Evolutionary conservation across 2,888 invertebrate genomes (phyloP).

Genomic region (Dryobota labecula): DNA sequence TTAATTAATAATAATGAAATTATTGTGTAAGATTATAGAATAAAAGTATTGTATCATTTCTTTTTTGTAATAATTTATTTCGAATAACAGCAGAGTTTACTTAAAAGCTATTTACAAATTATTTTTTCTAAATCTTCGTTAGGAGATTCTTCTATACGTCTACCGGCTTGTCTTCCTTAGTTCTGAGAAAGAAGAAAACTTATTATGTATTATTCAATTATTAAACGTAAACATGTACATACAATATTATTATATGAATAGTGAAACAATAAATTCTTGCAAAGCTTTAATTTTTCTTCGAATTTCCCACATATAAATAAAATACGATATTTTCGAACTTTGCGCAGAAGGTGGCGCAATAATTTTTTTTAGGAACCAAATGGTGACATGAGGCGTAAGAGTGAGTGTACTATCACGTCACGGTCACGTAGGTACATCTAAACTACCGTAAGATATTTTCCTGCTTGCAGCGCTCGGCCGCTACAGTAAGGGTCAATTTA

Average conservation of each 20-base stretch:
- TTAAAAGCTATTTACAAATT: conserved; percentile 43
- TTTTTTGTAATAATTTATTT: conserved; percentile 66
- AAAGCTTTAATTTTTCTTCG: conserved; percentile 35
- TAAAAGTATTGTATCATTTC: conserved; percentile 68
- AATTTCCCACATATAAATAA: conserved; percentile 7
- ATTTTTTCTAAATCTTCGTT: conserved; percentile 12
- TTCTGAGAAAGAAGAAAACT: conserved; percentile 67
- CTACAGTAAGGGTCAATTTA: no score
- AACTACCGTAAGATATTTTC: no score
- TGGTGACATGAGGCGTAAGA: background rate
- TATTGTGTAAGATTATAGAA: conserved; percentile 67
- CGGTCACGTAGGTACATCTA: no score
- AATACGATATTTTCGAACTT: background rate
- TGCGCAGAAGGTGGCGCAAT: no score
- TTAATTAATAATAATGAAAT: conserved; percentile 58
- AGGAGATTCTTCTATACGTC: conserved; percentile 68
- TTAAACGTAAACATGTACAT: conserved; percentile 41
- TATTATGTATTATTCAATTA: conserved; percentile 16
- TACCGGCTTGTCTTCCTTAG: conserved; percentile 72
- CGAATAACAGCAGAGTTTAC: conserved; percentile 44
- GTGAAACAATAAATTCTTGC: conserved; percentile 51
- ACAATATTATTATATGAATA: conserved; percentile 14
- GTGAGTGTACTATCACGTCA: no score
- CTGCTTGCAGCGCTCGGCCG: no score
- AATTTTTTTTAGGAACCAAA: background rate